Conservation (phyloP, 2,113 vertebrate species). For the Plotosus lineatus region DNA sequence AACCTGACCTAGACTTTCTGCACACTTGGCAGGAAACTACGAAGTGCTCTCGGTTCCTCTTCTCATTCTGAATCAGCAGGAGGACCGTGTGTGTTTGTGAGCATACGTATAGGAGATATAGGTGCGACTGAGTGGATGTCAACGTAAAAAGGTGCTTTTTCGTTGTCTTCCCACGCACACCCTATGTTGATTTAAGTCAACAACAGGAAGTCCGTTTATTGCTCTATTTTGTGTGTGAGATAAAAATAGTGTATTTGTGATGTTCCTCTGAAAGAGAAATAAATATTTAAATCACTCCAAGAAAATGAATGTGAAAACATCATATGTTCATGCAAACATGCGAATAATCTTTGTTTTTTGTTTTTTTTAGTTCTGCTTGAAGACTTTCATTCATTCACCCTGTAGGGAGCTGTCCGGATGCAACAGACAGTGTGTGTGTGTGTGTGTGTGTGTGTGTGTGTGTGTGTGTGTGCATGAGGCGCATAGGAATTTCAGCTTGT, state of each 20-base stretch:
- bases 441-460: background rate
- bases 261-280: background rate
- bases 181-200: constrained; percentile 64
- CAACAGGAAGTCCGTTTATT: constrained; percentile 68
- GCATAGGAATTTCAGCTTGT: constrained; percentile 10
- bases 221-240: constrained; percentile 57
- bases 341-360: background rate
- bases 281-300: background rate
- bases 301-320: background rate
- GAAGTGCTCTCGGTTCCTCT: constrained; percentile 89
- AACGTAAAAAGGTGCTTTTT: constrained; percentile 60
- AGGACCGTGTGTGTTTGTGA: constrained; percentile 50
- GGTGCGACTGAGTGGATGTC: constrained; percentile 35
- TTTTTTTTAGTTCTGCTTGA: background rate
- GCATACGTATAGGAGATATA: constrained; percentile 21
- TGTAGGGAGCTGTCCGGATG: background rate
- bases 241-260: constrained; percentile 38
- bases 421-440: constrained; percentile 25
- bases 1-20: constrained; percentile 76
- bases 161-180: constrained; percentile 58
- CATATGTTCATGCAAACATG: background rate
- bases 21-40: constrained; percentile 86
- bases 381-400: background rate
- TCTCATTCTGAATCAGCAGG: constrained; percentile 82
- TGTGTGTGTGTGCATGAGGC: background rate